Base-by-base conservation (phyloP, 2,888 invertebrate genomes). In the Diachrysia chrysitis region DNA sequence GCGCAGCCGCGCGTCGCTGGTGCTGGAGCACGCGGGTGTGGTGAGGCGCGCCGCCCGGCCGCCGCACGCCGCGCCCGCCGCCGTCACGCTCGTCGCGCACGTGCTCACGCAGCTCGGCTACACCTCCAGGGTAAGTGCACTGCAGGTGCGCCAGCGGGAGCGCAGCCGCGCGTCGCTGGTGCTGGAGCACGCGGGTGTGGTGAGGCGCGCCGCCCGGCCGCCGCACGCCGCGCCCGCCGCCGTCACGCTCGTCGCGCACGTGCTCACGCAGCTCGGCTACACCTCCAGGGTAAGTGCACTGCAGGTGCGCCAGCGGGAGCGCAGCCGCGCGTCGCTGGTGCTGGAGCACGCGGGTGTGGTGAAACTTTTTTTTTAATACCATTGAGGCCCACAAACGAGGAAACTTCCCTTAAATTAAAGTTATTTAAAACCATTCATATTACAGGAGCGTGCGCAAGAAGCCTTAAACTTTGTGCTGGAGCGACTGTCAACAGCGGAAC, bases 391-490 rank as follows among this genome's bases (percentile, higher is more conserved):
- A n/a, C 42, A 42, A 42, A 42, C n/a, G 16, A n/a, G n/a, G 2
- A 5, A n/a, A n/a, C 1, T n/a, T n/a, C 1, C n/a, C 5, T n/a
- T n/a, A 5, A 48, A 16, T 37, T 16, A 37, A 16, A 3, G 4
- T 14, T 16, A 6, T n/a, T 4, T 6, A n/a, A n/a, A n/a, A n/a
- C 16, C 3, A n/a, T 42, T 42, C n/a, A 4, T 42, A n/a, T n/a
- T 5, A 0, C 81, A 98, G 97, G 97, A 97, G 74, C 96, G 97
- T 69, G 98, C 98, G 0, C 97, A 97, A 87, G 97, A 97, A 84
- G 98, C 98, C 9, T 90, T 98, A 76, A 97, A 97, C 92, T 98
- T 98, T 91, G 97, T 98, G 66, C 95, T 98, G 79, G 97, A 97
- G 86, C 96, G 97, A 82, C 94, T 98, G 79, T 96, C 96, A 64